These are phyloP conservation scores for Siderastrea siderea DNA, from an alignment of 92 coral and sea anemone species.

Conservation along the genomic window DNA sequence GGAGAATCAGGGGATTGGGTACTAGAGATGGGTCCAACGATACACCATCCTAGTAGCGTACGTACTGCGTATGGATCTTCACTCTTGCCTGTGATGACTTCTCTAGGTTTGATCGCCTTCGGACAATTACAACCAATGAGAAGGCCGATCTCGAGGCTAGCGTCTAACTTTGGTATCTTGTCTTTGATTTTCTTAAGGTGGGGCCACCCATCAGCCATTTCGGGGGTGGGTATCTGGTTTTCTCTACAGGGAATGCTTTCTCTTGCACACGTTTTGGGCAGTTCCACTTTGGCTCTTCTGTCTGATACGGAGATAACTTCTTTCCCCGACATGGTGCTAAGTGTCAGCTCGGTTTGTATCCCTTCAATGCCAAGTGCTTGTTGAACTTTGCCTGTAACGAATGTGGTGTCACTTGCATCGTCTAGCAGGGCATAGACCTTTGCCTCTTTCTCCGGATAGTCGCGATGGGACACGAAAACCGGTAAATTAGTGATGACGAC, in stretches of 20 bases:
- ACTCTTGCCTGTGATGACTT: slow-evolving; percentile 63
- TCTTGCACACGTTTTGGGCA: slow-evolving; percentile 43
- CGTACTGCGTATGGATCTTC: slow-evolving; percentile 52
- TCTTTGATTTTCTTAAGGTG: slow-evolving; percentile 32
- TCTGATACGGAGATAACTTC: slow-evolving; percentile 12
- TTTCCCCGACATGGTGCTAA: slow-evolving; percentile 52
- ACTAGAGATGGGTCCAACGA: slow-evolving; percentile 74
- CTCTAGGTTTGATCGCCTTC: slow-evolving; percentile 55
- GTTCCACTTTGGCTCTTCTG: slow-evolving; percentile 38
- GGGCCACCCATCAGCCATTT: slow-evolving; percentile 53
- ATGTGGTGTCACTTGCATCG: slow-evolving; percentile 66
- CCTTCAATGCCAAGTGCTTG: slow-evolving; percentile 29
- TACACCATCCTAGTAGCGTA: slow-evolving; percentile 64
- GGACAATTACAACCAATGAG: slow-evolving; percentile 74
- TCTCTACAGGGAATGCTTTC: slow-evolving; percentile 55
- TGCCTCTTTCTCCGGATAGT: slow-evolving; percentile 20
- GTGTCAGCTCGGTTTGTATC: slow-evolving; percentile 26
- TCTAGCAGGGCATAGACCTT: slow-evolving; percentile 50
- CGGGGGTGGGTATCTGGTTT: slow-evolving; percentile 65
- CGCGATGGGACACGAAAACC: slow-evolving; percentile 43
- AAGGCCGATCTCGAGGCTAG: slow-evolving; percentile 45
- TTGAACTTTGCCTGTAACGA: slow-evolving; percentile 16
- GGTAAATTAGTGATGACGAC: too few relatives aligned
- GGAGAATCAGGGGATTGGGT: slow-evolving; percentile 36
- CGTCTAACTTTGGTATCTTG: slow-evolving; percentile 25